Percentiles rank a stretch among this genome's conserved stretches.
phyloP scores from a whole-genome alignment of 2,888 invertebrate genomes.

The Apodemia zela region DNA sequence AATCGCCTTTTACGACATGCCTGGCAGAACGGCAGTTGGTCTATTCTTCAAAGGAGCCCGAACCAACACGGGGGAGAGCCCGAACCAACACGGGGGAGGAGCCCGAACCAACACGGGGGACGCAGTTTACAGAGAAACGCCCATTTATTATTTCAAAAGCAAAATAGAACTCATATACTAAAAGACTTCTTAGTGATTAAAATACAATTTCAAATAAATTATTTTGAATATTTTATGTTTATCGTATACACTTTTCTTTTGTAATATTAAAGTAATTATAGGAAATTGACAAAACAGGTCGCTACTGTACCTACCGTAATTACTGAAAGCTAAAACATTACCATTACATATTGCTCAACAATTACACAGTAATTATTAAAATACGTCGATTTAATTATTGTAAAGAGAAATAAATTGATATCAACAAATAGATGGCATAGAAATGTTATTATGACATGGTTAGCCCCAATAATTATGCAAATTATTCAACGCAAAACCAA shows the following conservation, averaged over 20 bases:
- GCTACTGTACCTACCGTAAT: not conserved
- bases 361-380: not conserved
- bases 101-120: too few species aligned
- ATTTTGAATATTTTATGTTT: not conserved
- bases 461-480: conserved; percentile 55
- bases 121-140: too few species aligned
- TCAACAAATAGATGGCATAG: conserved; percentile 63
- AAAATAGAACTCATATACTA: too few species aligned
- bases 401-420: conserved; percentile 23
- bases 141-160: too few species aligned
- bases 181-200: not conserved
- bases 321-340: not conserved
- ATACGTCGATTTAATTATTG: conserved; percentile 7
- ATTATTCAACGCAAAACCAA: conserved; percentile 53
- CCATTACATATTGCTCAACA: not conserved
- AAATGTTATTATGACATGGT: conserved; percentile 51
- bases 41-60: too few species aligned
- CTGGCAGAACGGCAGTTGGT: too few species aligned
- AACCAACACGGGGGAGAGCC: too few species aligned
- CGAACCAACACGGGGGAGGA: too few species aligned
- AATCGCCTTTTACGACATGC: too few species aligned
- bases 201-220: not conserved
- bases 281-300: not conserved
- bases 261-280: conserved; percentile 1
- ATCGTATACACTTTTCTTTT: not conserved